Conservation (phyloP, 2,888 invertebrate species). For the Drosophila gaucha region DNA sequence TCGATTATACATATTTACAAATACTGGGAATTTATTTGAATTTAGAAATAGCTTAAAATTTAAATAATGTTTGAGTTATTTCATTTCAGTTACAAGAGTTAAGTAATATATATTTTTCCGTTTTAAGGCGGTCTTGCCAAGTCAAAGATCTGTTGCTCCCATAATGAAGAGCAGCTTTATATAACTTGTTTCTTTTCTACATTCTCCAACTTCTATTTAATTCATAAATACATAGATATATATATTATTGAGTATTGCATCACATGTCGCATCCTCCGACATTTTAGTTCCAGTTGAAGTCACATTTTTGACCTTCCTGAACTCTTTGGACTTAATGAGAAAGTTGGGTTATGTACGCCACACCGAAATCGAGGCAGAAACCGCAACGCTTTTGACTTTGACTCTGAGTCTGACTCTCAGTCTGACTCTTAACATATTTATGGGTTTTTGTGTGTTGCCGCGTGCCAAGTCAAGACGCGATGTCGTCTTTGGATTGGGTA, state of each 20-base stretch:
- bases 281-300: slow-evolving; percentile 26
- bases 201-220: too few species aligned
- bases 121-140: too few species aligned
- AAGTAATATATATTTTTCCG: too few species aligned
- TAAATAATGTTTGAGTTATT: too few species aligned
- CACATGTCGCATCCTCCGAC: slow-evolving; percentile 7
- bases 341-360: slow-evolving; percentile 51
- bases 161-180: too few species aligned
- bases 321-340: slow-evolving; percentile 72
- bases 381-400: slow-evolving; percentile 62
- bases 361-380: slow-evolving; percentile 44
- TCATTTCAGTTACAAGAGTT: too few species aligned
- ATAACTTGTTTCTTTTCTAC: too few species aligned
- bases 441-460: slow-evolving; percentile 71
- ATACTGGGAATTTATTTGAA: too few species aligned
- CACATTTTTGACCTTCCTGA: slow-evolving; percentile 61
- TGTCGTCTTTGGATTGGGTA: slow-evolving; percentile 27
- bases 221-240: too few species aligned
- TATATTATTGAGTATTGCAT: background rate
- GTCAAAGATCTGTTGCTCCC: too few species aligned
- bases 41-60: too few species aligned
- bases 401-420: slow-evolving; percentile 67
- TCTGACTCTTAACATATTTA: slow-evolving; percentile 81
- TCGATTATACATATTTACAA: too few species aligned
- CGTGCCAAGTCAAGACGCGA: slow-evolving; percentile 68